A percentile compares a stretch with the other conserved stretches of the same genome.
Evolutionary conservation across 2,888 invertebrate species (phyloP).

Genomic region (Ormyrus rosae): DNA sequence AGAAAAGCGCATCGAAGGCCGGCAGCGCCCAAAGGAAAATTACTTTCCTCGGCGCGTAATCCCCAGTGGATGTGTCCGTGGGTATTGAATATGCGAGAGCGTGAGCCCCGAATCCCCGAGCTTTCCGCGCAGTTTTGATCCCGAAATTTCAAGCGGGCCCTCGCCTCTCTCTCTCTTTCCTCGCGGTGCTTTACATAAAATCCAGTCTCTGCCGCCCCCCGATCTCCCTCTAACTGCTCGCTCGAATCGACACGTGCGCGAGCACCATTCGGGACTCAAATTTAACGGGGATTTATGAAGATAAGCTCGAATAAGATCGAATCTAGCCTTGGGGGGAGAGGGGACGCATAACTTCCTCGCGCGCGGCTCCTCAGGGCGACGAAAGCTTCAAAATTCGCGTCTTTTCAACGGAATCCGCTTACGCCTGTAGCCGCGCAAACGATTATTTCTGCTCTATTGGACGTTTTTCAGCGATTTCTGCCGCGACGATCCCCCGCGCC

Average conservation of each 20-base stretch:
- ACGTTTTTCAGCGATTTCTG: background rate
- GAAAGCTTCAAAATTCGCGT: conserved; percentile 4
- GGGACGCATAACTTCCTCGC: no score
- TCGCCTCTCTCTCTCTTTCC: no score
- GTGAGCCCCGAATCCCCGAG: conserved; percentile 10
- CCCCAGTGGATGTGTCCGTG: conserved; percentile 36
- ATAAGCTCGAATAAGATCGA: conserved; percentile 62
- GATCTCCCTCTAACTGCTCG: conserved; percentile 1
- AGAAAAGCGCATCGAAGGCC: conserved; percentile 5
- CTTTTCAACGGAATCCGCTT: conserved; percentile 35
- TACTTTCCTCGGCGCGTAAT: conserved; percentile 45
- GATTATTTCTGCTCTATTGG: conserved; percentile 36
- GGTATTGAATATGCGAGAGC: conserved; percentile 47
- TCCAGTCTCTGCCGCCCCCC: background rate
- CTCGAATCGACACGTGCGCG: conserved; percentile 22
- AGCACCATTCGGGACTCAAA: conserved; percentile 53
- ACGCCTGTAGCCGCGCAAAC: conserved; percentile 1
- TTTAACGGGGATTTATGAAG: conserved; percentile 66
- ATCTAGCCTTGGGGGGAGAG: background rate
- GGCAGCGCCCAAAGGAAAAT: conserved; percentile 29
- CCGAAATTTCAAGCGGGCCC: conserved; percentile 41
- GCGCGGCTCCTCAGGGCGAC: no score
- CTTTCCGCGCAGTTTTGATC: conserved; percentile 33
- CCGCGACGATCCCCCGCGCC: background rate
- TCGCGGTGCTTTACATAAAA: conserved; percentile 32